Evolutionary conservation across 2,113 vertebrate species (phyloP), one percentile per base, ranked within the genome.

Genomic region (Chaetorhynchus papuensis): DNA sequence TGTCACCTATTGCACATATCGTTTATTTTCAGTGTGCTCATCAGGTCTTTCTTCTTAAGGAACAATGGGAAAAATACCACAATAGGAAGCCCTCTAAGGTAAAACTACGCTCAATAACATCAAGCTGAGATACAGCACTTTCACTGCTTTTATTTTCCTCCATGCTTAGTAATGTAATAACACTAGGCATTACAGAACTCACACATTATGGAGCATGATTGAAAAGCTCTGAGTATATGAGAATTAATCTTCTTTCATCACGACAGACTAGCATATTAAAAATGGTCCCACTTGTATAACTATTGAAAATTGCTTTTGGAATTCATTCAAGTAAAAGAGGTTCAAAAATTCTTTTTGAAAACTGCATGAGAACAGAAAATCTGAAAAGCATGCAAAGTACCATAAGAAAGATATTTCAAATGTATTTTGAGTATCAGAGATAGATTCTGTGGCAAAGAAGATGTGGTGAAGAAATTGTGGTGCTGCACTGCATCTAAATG

Each of bases 91-190:
- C 83, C 91, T 96, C 93, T 91, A 90, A 96, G 96, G 91, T 95
- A 95, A 96, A 97, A 97, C 96, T 96, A 94, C 37, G 4, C 64
- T 97, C 96, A 97, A 96, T 97, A 96, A 97, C 93, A 96, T 97
- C 96, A 97, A 97, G 95, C 93, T 97, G 96, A 95, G 95, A 92
- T 95, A 82, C 82, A 94, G 74, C 87, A 97, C 91, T 97, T 97
- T 94, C 57, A 41, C 71, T 92, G 95, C 93, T 92, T 96, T 96
- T 97, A 96, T 97, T 97, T 97, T 97, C 81, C 42, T 95, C 87
- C 64, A 92, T 96, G 86, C 91, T 93, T 97, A 92, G 94, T 96
- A 97, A 96, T 94, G 91, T 95, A 97, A 95, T 96, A 97, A 96
- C 81, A 86, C 89, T 60, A 88, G 41, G 68, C 61, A 89, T 96